Evolutionary conservation across 2,797 vertebrate genomes (phyloP), one percentile per base, ranked within the genome.

Genomic region (Chiroxiphia lanceolata): DNA sequence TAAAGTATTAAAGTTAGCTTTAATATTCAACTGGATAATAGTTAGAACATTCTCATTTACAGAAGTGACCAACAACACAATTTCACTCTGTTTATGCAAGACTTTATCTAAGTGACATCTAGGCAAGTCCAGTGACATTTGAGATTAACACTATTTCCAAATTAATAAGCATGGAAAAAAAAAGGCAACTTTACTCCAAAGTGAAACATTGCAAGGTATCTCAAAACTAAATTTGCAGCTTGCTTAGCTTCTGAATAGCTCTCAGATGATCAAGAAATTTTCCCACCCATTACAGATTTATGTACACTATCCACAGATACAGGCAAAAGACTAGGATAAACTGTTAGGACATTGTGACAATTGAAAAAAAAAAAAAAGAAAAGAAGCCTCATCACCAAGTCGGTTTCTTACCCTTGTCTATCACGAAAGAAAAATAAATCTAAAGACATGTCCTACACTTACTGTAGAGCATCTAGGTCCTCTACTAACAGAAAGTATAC

Each of bases 401-500:
- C 65, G 65, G 54, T 82, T 86, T 38, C 65, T 54, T 82, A 83
- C 16, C 38, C 87, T 92, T 69, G 48, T 88, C 59, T 65, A 65
- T 22, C 44, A 40, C 17, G 26, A 64, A 64, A 44, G 91, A 89
- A 71, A 16, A 31, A 42, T 80, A 89, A 68, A 19, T 47, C 48
- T 95, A 40, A 84, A 93, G 63, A 75, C n/a, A 18, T 36, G 31
- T 78, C 85, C 92, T 91, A 80, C 36, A 31, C 70, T 83, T 64
- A 64, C 54, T 91, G 87, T 36, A 88, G 42, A 77, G 44, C 40
- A 79, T 54, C 77, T 87, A 77, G 83, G 56, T 90, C 84, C 83
- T 92, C 64, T 95, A 68, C 45, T 76, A 79, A 79, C 40, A 96
- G 50, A 64, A 86, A 95, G 26, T 27, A 78, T 68, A 83, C 65